Evolutionary conservation across 2,888 invertebrate genomes (phyloP).

Genomic region (Cerastoderma edule): DNA sequence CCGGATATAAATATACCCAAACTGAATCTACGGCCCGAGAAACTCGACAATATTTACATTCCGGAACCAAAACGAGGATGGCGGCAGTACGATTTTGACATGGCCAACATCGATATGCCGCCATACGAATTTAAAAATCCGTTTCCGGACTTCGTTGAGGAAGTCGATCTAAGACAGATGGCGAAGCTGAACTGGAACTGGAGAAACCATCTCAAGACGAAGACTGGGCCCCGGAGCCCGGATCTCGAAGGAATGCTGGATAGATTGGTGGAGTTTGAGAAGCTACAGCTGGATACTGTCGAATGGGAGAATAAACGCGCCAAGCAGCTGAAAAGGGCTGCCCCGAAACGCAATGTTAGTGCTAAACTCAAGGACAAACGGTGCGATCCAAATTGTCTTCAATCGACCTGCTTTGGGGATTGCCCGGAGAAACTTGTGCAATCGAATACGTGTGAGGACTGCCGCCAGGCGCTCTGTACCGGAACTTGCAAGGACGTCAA

Average conservation of each 20-base stretch:
- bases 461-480: slow-evolving; percentile 69
- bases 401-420: slow-evolving; percentile 77
- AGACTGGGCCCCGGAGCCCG: slow-evolving; percentile 48
- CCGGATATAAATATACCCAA: slow-evolving; percentile 63
- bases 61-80: slow-evolving; percentile 73
- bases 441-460: slow-evolving; percentile 65
- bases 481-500: slow-evolving; percentile 70
- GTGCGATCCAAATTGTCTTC: slow-evolving; percentile 75
- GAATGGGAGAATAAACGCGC: slow-evolving; percentile 72
- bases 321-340: slow-evolving; percentile 57
- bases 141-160: slow-evolving; percentile 67
- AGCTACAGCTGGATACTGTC: slow-evolving; percentile 72
- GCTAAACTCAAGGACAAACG: slow-evolving; percentile 68
- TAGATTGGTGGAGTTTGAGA: slow-evolving; percentile 73
- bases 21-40: slow-evolving; percentile 75
- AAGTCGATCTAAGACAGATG: slow-evolving; percentile 69
- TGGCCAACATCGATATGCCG: slow-evolving; percentile 70
- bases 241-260: slow-evolving; percentile 66
- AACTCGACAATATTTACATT: slow-evolving; percentile 74
- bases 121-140: slow-evolving; percentile 72
- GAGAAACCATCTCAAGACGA: slow-evolving; percentile 65
- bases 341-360: slow-evolving; percentile 49
- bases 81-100: slow-evolving; percentile 78
- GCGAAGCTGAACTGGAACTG: slow-evolving; percentile 69
- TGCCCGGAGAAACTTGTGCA: slow-evolving; percentile 73